Conservation (phyloP, 2,888 invertebrate species). For the Xestobium rufovillosum region DNA sequence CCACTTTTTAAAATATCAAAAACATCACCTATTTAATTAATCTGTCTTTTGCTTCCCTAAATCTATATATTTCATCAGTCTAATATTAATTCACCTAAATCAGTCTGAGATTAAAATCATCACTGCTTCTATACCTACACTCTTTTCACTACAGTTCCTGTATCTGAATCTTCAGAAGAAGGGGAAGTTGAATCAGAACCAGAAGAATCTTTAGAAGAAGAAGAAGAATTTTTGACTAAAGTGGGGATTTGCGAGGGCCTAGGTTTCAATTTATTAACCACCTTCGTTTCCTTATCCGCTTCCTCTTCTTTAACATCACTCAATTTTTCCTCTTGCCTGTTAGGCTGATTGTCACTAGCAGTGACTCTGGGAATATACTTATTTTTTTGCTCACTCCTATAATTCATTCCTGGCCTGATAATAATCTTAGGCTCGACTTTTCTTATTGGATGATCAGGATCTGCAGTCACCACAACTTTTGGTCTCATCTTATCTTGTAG, state of each 20-base stretch:
- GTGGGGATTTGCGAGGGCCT: constrained; percentile 40
- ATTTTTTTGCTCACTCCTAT: constrained; percentile 31
- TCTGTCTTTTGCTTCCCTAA: no score
- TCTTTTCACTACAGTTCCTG: constrained; percentile 41
- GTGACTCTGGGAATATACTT: constrained; percentile 47
- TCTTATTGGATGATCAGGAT: constrained; percentile 40
- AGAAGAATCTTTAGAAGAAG: constrained; percentile 37
- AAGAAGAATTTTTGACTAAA: constrained; percentile 30
- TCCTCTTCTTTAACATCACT: constrained; percentile 3
- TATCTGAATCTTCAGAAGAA: constrained; percentile 40
- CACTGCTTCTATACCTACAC: constrained; percentile 20
- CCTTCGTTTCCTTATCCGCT: constrained; percentile 6
- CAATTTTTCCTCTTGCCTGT: constrained; percentile 11
- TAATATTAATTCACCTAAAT: no score
- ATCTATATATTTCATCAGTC: no score
- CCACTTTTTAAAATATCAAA: no score
- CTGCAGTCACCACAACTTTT: constrained; percentile 48
- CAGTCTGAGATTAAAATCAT: no score
- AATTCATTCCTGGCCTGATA: constrained; percentile 50
- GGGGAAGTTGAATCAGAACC: constrained; percentile 51
- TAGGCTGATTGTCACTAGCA: constrained; percentile 33
- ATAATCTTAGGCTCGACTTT: constrained; percentile 52
- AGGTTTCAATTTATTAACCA: constrained; percentile 12
- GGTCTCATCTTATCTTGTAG: constrained; percentile 16
- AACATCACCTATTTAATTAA: no score